phyloP scores from a whole-genome alignment of 1,140 invertebrate genomes.

The Bombus breviceps region DNA sequence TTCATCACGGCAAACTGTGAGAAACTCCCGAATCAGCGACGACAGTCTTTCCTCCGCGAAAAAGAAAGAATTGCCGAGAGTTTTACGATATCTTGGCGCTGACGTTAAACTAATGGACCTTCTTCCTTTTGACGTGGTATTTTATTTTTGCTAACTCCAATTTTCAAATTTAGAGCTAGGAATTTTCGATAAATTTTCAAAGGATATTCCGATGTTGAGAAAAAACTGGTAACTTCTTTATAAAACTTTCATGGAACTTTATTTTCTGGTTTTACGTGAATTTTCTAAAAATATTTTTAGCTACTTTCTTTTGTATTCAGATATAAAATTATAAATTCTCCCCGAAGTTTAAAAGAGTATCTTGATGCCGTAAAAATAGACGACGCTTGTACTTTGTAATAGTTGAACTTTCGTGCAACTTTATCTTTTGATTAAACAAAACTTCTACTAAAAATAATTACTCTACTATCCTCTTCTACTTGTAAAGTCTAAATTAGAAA shows the following conservation, averaged over 20 bases:
- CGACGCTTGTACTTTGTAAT: no score
- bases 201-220: background rate
- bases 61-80: background rate
- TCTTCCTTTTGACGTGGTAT: background rate
- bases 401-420: background rate
- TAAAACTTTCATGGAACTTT: background rate
- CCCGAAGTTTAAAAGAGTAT: no score
- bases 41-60: background rate
- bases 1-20: slow-evolving; percentile 40
- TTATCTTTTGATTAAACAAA: background rate
- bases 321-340: no score
- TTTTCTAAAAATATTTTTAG: no score
- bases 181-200: background rate
- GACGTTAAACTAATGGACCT: background rate
- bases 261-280: background rate
- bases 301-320: no score
- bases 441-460: background rate
- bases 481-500: background rate
- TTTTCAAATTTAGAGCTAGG: background rate
- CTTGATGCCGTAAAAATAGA: no score
- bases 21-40: slow-evolving; percentile 15
- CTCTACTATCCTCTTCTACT: background rate
- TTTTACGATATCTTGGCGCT: background rate
- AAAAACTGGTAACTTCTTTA: background rate
- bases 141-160: background rate